These are phyloP conservation scores for Danio tinwini DNA, from an alignment of 2,797 vertebrate genomes.

Conservation along the genomic window DNA sequence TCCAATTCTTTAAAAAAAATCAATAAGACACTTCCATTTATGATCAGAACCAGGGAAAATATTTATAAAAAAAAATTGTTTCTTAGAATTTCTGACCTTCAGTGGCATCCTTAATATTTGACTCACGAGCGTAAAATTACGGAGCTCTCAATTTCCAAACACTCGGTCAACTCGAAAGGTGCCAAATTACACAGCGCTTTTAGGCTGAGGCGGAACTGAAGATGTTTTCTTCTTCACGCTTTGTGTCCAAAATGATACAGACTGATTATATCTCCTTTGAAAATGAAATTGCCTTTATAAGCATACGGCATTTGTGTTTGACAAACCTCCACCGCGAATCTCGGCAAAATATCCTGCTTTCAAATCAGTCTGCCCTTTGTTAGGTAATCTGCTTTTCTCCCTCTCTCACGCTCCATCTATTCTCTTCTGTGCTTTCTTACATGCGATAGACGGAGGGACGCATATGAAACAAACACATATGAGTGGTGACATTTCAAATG, in stretches of 20 bases:
- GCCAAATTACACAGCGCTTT: constrained; percentile 37
- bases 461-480: constrained; percentile 51
- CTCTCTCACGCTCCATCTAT: background rate
- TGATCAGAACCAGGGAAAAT: background rate
- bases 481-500: constrained; percentile 58
- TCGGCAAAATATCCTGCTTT: constrained; percentile 41
- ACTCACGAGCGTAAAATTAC: constrained; percentile 19
- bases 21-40: constrained; percentile 16
- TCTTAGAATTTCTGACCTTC: constrained; percentile 10
- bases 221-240: constrained; percentile 39
- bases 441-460: constrained; percentile 27
- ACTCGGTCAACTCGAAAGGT: constrained; percentile 38
- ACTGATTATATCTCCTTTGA: constrained; percentile 50
- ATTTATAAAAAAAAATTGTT: background rate
- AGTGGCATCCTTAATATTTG: constrained; percentile 17
- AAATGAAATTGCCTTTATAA: constrained; percentile 50
- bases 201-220: constrained; percentile 30
- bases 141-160: constrained; percentile 34
- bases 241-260: constrained; percentile 45
- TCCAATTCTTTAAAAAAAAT: background rate
- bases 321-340: constrained; percentile 41
- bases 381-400: constrained; percentile 40
- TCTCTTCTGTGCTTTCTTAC: constrained; percentile 19
- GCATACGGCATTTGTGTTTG: constrained; percentile 35
- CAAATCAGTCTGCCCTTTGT: constrained; percentile 51